Conservation (phyloP, 2,113 vertebrate genomes). For the Gulo gulo region DNA sequence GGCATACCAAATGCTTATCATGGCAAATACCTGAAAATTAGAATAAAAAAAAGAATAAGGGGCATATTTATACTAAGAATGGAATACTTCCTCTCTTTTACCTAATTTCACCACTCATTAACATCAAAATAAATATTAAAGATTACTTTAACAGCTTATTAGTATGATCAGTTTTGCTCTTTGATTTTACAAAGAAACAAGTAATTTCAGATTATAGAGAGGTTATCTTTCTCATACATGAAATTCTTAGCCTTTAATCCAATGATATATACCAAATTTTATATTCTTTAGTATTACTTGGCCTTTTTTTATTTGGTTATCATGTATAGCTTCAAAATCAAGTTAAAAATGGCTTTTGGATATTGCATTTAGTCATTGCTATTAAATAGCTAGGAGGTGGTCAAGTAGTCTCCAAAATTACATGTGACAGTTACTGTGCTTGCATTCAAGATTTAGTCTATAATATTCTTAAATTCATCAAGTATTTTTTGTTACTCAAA, state of each 20-base stretch:
- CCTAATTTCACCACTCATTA: background rate
- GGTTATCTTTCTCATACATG: background rate
- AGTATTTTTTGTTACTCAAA: background rate
- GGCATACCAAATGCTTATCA: background rate
- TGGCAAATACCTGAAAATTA: background rate
- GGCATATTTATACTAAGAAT: background rate
- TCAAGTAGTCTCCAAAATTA: background rate
- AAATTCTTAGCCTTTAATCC: background rate
- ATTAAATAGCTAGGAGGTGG: background rate
- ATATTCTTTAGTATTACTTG: background rate
- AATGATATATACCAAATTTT: background rate
- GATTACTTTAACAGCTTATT: background rate
- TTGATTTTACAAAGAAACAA: background rate
- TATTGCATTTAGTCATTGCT: background rate
- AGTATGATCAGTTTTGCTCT: background rate
- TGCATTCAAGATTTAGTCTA: background rate
- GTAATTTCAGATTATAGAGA: background rate
- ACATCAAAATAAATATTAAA: background rate
- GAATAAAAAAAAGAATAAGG: background rate
- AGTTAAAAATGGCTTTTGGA: background rate
- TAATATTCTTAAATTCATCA: background rate
- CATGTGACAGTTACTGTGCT: background rate
- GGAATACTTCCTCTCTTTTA: background rate
- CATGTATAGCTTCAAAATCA: background rate
- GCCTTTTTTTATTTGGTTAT: background rate